Evolutionary conservation across 2,113 vertebrate genomes (phyloP).

Genomic region (Trichechus manatus): DNA sequence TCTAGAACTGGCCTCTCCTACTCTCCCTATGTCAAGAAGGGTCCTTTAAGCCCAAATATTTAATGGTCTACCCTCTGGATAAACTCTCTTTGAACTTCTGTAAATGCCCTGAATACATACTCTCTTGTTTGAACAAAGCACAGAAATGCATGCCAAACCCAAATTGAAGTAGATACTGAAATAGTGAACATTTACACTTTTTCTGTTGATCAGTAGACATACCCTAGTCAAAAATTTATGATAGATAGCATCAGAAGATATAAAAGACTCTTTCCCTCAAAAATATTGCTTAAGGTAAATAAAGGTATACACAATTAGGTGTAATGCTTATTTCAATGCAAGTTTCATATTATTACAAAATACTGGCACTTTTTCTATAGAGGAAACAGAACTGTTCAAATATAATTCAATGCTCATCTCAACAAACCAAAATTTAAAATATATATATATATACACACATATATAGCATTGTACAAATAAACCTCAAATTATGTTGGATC

Average conservation of each 20-base stretch:
- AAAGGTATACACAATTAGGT: neutral
- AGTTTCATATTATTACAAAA: constrained; percentile 42
- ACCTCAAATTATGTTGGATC: neutral
- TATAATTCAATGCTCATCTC: constrained; percentile 25
- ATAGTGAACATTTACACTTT: neutral
- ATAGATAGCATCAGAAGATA: constrained; percentile 10
- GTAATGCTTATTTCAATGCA: constrained; percentile 13
- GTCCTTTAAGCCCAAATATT: neutral
- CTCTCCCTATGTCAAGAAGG: neutral
- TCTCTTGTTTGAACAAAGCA: constrained; percentile 35
- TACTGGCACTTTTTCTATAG: neutral
- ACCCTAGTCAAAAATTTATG: neutral
- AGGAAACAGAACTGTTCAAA: neutral
- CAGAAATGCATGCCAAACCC: neutral
- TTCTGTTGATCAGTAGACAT: constrained; percentile 31
- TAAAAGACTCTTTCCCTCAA: neutral
- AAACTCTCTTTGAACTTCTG: neutral
- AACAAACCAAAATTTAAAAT: neutral
- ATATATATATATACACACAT: constrained; percentile 38
- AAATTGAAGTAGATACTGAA: neutral
- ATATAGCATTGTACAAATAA: neutral
- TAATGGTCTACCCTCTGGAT: neutral
- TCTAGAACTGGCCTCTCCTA: neutral
- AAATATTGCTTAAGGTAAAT: neutral
- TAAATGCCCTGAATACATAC: neutral